Conservation (phyloP, 2,797 vertebrate species). For the Microhierax caerulescens region DNA sequence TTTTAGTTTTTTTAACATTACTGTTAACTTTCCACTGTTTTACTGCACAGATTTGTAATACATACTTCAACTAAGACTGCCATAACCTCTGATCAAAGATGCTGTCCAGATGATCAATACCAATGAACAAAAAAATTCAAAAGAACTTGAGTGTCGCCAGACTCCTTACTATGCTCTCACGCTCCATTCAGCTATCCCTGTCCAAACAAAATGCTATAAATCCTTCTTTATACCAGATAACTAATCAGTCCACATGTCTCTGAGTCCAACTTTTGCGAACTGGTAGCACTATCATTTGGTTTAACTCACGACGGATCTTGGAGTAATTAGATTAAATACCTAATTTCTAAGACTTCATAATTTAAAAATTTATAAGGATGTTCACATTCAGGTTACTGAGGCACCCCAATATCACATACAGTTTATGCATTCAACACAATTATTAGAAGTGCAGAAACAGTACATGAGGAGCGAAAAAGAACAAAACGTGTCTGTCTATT, state of each 20-base stretch:
- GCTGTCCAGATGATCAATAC: background rate
- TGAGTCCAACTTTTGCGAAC: background rate
- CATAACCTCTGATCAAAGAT: constrained; percentile 3
- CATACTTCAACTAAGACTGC: background rate
- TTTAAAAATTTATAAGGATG: background rate
- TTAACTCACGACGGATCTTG: background rate
- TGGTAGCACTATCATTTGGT: background rate
- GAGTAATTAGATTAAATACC: background rate
- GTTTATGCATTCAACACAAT: background rate
- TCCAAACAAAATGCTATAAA: constrained; percentile 10
- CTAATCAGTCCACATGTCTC: background rate
- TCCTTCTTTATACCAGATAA: background rate
- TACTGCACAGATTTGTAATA: background rate
- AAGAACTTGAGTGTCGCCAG: background rate
- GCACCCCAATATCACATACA: background rate
- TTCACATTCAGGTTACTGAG: background rate
- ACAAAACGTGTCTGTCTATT: background rate
- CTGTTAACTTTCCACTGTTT: background rate
- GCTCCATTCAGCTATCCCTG: background rate
- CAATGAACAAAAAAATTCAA: background rate
- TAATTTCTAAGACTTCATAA: background rate
- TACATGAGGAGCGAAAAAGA: background rate
- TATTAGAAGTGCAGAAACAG: background rate
- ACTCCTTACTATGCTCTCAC: background rate
- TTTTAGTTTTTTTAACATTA: background rate